Percentiles rank a stretch among this genome's conserved stretches.
Evolutionary conservation across 2,888 invertebrate genomes (phyloP).

Genomic region (Philonicus albiceps): DNA sequence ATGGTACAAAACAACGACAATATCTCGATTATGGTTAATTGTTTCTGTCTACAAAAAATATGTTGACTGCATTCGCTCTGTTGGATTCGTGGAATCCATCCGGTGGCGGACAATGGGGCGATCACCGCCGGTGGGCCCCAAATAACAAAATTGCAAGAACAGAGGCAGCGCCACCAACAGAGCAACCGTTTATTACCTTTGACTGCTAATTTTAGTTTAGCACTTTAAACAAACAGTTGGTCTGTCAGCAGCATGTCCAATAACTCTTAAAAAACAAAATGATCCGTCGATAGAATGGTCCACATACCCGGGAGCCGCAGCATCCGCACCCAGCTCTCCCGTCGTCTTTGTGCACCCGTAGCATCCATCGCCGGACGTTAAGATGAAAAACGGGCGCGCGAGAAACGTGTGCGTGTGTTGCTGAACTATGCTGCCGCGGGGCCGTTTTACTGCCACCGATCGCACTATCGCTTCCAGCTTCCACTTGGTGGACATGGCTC

Average conservation of each 20-base stretch:
- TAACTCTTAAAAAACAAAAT: neutral
- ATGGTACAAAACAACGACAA: neutral
- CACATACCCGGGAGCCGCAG: neutral
- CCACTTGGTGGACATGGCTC: neutral
- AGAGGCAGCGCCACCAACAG: neutral
- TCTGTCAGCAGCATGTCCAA: slow-evolving; percentile 11
- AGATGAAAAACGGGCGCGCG: neutral
- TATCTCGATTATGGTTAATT: neutral
- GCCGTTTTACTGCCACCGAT: neutral
- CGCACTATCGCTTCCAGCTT: neutral
- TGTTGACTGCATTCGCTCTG: neutral
- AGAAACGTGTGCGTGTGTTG: neutral
- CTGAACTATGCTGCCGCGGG: neutral
- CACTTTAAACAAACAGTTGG: slow-evolving; percentile 21
- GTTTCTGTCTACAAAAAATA: neutral
- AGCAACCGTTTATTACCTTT: neutral
- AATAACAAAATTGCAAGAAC: neutral
- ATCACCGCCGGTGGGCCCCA: neutral
- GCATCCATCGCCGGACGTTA: neutral
- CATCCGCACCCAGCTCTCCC: neutral
- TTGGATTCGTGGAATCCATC: neutral
- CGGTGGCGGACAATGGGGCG: neutral
- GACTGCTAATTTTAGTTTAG: slow-evolving; percentile 26
- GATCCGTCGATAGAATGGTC: slow-evolving; percentile 1
- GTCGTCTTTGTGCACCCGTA: neutral